phyloP scores from a whole-genome alignment of 2,888 invertebrate species.

The Lycia hirtaria region DNA sequence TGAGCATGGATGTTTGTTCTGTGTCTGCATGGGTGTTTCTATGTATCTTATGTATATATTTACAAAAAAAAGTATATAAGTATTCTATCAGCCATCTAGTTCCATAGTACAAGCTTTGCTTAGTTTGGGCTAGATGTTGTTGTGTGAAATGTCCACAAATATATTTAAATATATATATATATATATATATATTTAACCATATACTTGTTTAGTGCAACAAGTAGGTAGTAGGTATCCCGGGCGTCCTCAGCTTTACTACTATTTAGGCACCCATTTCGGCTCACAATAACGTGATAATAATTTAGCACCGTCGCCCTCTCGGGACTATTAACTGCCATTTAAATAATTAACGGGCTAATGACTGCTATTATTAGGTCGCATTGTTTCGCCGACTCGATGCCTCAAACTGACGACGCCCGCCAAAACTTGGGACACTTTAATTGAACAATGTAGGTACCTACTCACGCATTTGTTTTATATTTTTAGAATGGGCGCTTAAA shows the following conservation, averaged over 20 bases:
- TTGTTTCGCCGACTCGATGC: conserved; percentile 38
- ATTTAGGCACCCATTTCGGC: not conserved
- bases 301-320: conserved; percentile 31
- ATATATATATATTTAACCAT: too few species aligned
- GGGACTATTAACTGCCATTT: conserved; percentile 42
- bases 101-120: too few species aligned
- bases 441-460: conserved; percentile 4
- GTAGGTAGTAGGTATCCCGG: too few species aligned
- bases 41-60: too few species aligned
- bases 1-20: too few species aligned
- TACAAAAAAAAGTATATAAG: too few species aligned
- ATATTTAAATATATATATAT: too few species aligned
- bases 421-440: conserved; percentile 44
- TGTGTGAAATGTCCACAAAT: too few species aligned
- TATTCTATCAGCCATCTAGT: too few species aligned
- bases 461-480: not conserved
- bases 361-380: conserved; percentile 37
- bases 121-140: too few species aligned
- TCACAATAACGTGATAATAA: conserved; percentile 17
- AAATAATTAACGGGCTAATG: conserved; percentile 47
- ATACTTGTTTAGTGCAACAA: too few species aligned
- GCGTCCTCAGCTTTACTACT: not conserved
- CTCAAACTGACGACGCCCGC: conserved; percentile 47
- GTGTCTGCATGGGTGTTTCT: too few species aligned
- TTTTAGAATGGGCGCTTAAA: not conserved